phyloP scores from a whole-genome alignment of 1,140 invertebrate genomes.

The Campodea augens region DNA sequence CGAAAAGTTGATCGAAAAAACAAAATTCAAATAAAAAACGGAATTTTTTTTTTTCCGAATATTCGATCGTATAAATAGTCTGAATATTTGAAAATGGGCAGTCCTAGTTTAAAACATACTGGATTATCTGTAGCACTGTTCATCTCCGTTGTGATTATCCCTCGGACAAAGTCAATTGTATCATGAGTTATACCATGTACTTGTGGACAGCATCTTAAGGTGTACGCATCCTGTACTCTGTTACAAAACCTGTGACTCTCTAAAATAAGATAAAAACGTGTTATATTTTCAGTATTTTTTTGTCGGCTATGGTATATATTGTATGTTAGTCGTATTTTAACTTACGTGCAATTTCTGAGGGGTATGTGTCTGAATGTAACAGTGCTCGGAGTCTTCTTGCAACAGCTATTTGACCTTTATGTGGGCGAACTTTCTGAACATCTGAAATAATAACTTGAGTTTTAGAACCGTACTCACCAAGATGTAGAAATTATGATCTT shows the following conservation, averaged over 20 bases:
- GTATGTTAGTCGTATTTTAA: not conserved
- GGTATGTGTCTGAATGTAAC: conserved; percentile 43
- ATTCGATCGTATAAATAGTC: too few relatives aligned
- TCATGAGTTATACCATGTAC: conserved; percentile 46
- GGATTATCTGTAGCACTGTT: conserved; percentile 59
- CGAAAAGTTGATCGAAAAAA: too few relatives aligned
- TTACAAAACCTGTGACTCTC: conserved; percentile 49
- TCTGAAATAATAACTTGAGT: too few relatives aligned
- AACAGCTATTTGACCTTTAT: conserved; percentile 43
- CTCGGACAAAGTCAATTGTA: conserved; percentile 44
- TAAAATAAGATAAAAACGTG: conserved; percentile 16
- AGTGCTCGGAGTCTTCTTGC: conserved; percentile 39
- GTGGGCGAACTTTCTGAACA: conserved; percentile 43
- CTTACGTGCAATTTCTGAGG: conserved; percentile 46
- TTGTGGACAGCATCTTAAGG: conserved; percentile 48
- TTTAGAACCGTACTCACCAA: too few relatives aligned
- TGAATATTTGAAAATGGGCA: too few relatives aligned
- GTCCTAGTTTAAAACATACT: conserved; percentile 25
- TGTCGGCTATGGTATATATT: too few relatives aligned
- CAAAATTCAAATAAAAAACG: too few relatives aligned
- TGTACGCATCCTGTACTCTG: conserved; percentile 54
- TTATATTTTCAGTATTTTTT: too few relatives aligned
- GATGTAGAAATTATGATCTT: too few relatives aligned
- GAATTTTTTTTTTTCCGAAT: too few relatives aligned
- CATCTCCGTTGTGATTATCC: conserved; percentile 42